Evolutionary conservation across 2,797 vertebrate genomes (phyloP).

Genomic region (Hypotaenidia okinawae): DNA sequence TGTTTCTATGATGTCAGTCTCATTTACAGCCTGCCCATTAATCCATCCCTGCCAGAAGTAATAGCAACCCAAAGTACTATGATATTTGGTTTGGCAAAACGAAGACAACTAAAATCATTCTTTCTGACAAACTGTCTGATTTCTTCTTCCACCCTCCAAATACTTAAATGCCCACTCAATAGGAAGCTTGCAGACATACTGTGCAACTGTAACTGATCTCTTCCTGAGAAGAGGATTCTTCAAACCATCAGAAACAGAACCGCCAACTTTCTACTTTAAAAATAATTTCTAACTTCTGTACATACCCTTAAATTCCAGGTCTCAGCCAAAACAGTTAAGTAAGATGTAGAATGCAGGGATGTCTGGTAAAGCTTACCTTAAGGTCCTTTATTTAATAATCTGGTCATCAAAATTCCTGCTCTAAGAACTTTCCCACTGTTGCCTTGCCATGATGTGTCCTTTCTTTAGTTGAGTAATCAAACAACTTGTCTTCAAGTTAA

Average conservation of each 20-base stretch:
- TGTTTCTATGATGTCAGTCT: not conserved
- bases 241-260: not conserved
- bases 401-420: not conserved
- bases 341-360: not conserved
- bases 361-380: not conserved
- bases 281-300: not conserved
- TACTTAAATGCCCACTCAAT: not conserved
- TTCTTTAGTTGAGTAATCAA: not conserved
- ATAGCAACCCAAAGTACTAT: not conserved
- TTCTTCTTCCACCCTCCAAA: not conserved
- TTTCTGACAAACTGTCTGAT: not conserved
- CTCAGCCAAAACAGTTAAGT: not conserved
- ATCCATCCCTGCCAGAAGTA: not conserved
- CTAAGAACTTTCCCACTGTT: not conserved
- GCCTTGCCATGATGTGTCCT: not conserved
- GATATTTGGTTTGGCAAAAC: not conserved
- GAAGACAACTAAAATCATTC: not conserved
- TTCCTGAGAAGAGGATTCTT: not conserved
- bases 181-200: not conserved
- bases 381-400: not conserved
- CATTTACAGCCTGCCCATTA: not conserved
- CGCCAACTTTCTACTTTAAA: not conserved
- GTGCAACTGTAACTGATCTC: not conserved
- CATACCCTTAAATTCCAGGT: not conserved
- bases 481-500: not conserved